Evolutionary conservation across 2,113 vertebrate species (phyloP).

Genomic region (Prietella phreatophila): DNA sequence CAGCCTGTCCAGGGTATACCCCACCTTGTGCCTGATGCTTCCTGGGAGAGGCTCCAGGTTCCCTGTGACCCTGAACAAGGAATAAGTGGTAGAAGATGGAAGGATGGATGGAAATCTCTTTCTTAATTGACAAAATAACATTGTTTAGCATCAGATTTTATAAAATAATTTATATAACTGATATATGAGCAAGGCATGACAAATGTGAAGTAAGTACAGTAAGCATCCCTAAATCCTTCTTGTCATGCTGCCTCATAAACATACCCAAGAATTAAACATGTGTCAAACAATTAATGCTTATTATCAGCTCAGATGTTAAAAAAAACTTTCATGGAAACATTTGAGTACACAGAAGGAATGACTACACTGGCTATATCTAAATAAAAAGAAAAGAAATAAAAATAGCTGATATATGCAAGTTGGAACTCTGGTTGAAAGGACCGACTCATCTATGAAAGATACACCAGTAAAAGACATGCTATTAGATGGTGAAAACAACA

Average conservation of each 20-base stretch:
- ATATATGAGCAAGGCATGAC: background rate
- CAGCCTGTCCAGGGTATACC: too few species aligned
- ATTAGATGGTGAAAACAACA: background rate
- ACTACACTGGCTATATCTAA: background rate
- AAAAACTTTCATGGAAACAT: too few species aligned
- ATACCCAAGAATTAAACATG: background rate
- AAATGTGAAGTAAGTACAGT: background rate
- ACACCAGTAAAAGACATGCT: background rate
- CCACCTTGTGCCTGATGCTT: too few species aligned
- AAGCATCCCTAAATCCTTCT: background rate
- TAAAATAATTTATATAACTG: background rate
- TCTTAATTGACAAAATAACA: too few species aligned
- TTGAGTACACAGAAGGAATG: too few species aligned
- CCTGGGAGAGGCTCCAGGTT: too few species aligned
- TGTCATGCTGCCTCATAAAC: background rate
- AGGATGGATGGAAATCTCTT: too few species aligned
- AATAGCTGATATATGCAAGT: background rate
- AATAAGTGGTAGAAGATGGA: too few species aligned
- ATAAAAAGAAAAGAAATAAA: background rate
- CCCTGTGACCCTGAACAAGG: too few species aligned
- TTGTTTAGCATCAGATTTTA: background rate
- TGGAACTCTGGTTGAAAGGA: background rate
- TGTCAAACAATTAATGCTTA: too few species aligned
- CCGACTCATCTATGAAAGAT: background rate
- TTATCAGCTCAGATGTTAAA: too few species aligned